Evolutionary conservation across 2,888 invertebrate genomes (phyloP).

Genomic region (Spilarctia lutea): DNA sequence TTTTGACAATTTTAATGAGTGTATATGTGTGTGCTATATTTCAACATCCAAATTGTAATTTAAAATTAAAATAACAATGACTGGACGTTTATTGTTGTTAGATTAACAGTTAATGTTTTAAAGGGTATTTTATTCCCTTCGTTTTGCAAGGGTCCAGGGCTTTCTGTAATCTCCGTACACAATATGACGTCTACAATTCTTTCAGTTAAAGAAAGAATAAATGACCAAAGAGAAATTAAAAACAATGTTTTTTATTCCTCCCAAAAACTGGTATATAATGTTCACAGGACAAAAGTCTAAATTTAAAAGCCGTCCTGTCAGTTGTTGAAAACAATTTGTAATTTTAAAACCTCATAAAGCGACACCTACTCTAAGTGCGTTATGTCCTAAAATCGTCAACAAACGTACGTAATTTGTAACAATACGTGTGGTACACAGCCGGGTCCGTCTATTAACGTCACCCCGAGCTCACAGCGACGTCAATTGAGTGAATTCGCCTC

Average conservation of each 20-base stretch:
- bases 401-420: conserved; percentile 13
- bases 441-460: conserved; percentile 47
- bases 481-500: conserved; percentile 81
- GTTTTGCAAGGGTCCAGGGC: background rate
- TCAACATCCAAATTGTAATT: background rate
- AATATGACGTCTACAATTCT: background rate
- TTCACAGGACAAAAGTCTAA: background rate
- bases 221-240: background rate
- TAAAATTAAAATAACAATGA: background rate
- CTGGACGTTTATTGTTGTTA: background rate
- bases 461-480: conserved; percentile 61
- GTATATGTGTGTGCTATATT: background rate
- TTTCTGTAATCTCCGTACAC: background rate
- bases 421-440: conserved; percentile 12
- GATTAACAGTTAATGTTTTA: background rate
- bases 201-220: background rate
- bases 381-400: conserved; percentile 5
- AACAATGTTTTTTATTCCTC: background rate
- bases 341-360: background rate
- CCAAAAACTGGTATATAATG: background rate
- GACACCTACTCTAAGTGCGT: background rate
- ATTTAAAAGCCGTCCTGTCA: background rate
- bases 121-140: background rate
- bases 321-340: background rate
- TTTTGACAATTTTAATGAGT: background rate